Conservation (phyloP, 2,888 invertebrate species). For the Dryobota labecula region DNA sequence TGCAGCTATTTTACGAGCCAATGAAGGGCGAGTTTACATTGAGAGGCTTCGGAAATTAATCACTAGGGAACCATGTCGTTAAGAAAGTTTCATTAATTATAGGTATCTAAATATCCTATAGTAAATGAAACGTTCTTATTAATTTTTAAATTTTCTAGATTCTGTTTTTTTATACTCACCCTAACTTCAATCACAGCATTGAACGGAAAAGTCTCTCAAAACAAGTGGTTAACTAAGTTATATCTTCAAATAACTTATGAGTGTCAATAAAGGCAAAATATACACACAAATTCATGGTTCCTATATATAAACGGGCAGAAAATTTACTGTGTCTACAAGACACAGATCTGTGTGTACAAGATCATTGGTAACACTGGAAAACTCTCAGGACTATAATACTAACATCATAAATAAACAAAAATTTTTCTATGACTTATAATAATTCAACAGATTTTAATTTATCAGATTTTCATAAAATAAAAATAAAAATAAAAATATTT, state of each 20-base stretch:
- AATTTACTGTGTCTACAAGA: not conserved
- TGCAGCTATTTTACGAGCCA: not conserved
- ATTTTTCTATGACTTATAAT: too few relatives aligned
- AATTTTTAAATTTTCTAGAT: too few relatives aligned
- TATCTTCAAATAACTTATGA: not conserved
- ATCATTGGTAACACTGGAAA: too few relatives aligned
- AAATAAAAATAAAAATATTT: too few relatives aligned
- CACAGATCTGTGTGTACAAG: too few relatives aligned
- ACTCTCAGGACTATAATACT: too few relatives aligned
- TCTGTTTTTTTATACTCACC: not conserved
- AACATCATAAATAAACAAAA: too few relatives aligned
- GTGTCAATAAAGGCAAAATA: not conserved
- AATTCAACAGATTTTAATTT: too few relatives aligned
- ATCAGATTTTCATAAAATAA: too few relatives aligned
- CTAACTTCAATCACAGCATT: not conserved
- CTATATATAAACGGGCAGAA: not conserved
- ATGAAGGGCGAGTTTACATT: not conserved
- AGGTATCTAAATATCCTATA: too few relatives aligned
- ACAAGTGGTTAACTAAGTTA: not conserved
- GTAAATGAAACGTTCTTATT: too few relatives aligned
- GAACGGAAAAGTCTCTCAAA: not conserved
- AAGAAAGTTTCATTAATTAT: not conserved
- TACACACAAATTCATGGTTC: not conserved
- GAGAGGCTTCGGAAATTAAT: conserved; percentile 3
- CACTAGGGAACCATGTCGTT: not conserved